These are phyloP conservation scores for Potamarius usumacintae DNA, from an alignment of 2,113 vertebrate genomes.

Conservation along the genomic window DNA sequence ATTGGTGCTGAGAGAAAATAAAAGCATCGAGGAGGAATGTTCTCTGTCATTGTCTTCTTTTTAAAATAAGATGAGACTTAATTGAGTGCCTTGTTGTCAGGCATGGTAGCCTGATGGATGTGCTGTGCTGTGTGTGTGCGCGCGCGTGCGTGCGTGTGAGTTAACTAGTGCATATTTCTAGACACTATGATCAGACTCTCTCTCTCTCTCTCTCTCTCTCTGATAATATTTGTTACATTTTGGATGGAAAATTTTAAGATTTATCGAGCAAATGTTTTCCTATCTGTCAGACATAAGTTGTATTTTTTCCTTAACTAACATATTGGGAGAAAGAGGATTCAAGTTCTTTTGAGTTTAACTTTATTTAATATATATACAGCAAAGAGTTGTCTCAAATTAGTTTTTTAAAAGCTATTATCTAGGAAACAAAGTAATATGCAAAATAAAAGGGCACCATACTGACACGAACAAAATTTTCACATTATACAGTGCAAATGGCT, in stretches of 20 bases:
- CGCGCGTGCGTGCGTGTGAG: conserved; percentile 2
- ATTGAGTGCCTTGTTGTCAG: conserved; percentile 59
- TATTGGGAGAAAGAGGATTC: conserved; percentile 11
- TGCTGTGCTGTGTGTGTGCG: conserved; percentile 10
- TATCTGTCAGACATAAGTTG: not conserved
- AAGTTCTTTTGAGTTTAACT: not conserved
- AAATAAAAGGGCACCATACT: not conserved
- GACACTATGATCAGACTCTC: not conserved
- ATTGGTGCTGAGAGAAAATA: conserved; percentile 14
- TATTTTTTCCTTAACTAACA: conserved; percentile 18
- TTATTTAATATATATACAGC: not conserved
- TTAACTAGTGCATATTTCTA: conserved; percentile 15
- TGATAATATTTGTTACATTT: conserved; percentile 36
- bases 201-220: not conserved
- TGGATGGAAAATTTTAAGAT: not conserved
- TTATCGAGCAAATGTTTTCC: conserved; percentile 22
- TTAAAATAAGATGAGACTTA: conserved; percentile 47
- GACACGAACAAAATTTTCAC: not conserved
- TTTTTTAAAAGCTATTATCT: not conserved
- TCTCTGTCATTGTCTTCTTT: conserved; percentile 44
- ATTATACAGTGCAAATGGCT: not conserved
- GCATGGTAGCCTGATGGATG: conserved; percentile 31
- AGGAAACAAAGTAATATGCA: not conserved
- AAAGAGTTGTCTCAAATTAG: not conserved
- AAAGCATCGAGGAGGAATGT: conserved; percentile 7